These are phyloP conservation scores for Tetragonula clypearis DNA, from an alignment of 1,140 invertebrate species.

Conservation along the genomic window DNA sequence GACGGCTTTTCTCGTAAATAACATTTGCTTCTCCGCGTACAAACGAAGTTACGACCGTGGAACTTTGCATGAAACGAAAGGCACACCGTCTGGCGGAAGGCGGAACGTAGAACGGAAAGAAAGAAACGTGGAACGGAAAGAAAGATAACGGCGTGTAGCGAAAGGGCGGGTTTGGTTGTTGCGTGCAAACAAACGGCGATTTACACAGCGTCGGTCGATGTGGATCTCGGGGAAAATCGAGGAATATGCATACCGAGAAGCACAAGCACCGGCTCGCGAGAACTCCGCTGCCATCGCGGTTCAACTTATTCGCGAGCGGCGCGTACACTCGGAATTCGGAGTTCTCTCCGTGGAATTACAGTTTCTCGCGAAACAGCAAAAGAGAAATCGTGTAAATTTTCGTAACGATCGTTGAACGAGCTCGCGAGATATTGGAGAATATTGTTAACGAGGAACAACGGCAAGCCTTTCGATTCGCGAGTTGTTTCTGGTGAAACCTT, in stretches of 20 bases:
- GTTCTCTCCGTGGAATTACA: neutral
- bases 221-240: neutral
- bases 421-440: neutral
- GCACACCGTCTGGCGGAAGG: neutral
- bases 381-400: too few species aligned
- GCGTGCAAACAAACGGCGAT: conserved; percentile 55
- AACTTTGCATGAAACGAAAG: conserved; percentile 56
- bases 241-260: conserved; percentile 26
- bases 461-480: neutral
- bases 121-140: conserved; percentile 16
- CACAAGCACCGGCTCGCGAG: neutral
- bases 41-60: conserved; percentile 65
- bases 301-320: conserved; percentile 6
- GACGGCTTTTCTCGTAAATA: conserved; percentile 70
- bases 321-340: too few species aligned
- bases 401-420: too few species aligned
- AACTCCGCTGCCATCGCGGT: neutral
- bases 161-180: conserved; percentile 31
- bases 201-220: conserved; percentile 44
- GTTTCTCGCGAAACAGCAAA: neutral
- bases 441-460: too few species aligned
- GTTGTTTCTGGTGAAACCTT: neutral
- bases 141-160: neutral
- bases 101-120: neutral
- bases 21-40: conserved; percentile 64